Base-by-base conservation (phyloP, 2,113 vertebrate genomes). In the Lycaon pictus region DNA sequence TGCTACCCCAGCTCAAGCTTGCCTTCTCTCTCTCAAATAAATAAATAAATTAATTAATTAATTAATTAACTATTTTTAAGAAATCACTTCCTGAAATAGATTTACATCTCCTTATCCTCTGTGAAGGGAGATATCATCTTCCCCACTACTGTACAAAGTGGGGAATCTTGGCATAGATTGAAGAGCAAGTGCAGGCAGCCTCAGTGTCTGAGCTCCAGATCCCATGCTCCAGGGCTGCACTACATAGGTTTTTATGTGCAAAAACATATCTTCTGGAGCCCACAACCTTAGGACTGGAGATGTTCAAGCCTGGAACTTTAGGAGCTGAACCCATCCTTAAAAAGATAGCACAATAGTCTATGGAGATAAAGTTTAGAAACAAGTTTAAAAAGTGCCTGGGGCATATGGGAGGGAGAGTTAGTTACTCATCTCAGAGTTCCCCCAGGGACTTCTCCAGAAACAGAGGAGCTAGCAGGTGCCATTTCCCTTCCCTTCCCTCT, bases 221-320 rank as follows among this genome's bases (percentile, higher is more conserved):
- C n/a, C 4, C 2, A 1, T 29, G 48, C 1, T 72, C 48, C 20
- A 0, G 0, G 16, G 9, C 16, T 3, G 15, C n/a, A 19, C 51
- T 20, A 1, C 16, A 0, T 11, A 11, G 60, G 53, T 7, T 51
- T 25, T 51, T 25, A 7, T 12, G 3, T 29, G 10, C 17, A 15
- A 55, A 79, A 56, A 23, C 2, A 4, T 48, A 17, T 8, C 20
- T 20, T 48, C 32, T 2, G 0, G 9, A 43, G 23, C 35, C 72
- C 17, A 2, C 19, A 17, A 32, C 51, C 3, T 0, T 29, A 53
- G 35, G 27, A 32, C 0, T 3, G 0, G 32, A 74, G 10, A 5
- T 32, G 58, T 69, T 69, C 9, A 69, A 69, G 20, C 56, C 48
- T 2, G 2, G 55, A 16, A 69, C 32, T 1, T 35, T 35, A 69